Evolutionary conservation across 2,888 invertebrate genomes (phyloP).

Genomic region (Leucoma salicis): DNA sequence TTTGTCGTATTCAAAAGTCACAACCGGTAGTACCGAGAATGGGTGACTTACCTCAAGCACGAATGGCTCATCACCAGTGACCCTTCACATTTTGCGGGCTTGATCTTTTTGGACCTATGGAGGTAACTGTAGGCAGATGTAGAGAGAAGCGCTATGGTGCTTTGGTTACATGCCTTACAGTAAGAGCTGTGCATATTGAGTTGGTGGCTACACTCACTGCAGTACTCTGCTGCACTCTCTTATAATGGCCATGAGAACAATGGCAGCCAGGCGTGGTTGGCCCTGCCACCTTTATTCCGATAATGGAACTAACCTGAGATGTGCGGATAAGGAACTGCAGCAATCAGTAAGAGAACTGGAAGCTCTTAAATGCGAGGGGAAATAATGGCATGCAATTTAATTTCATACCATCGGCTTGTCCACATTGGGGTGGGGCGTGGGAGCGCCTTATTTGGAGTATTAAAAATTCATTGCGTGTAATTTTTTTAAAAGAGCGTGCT

Average conservation of each 20-base stretch:
- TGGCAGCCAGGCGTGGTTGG: not conserved
- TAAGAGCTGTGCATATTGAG: not conserved
- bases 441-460: constrained; percentile 11
- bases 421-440: constrained; percentile 19
- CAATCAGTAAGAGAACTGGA: constrained; percentile 10
- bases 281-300: not conserved
- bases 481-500: constrained; percentile 1
- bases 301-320: not conserved
- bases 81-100: not conserved
- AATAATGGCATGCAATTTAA: constrained; percentile 9
- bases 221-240: too few species aligned
- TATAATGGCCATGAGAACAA: not conserved
- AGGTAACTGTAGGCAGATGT: constrained; percentile 7
- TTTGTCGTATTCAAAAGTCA: not conserved
- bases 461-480: constrained; percentile 6
- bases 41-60: not conserved
- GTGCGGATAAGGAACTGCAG: constrained; percentile 14
- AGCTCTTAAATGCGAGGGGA: not conserved
- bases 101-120: constrained; percentile 4
- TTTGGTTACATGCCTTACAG: not conserved
- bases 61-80: not conserved
- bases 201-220: not conserved
- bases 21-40: not conserved
- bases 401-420: constrained; percentile 14
- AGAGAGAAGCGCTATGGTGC: not conserved